These are phyloP conservation scores for Pluvialis apricaria DNA, from an alignment of 2,113 vertebrate species.

Conservation along the genomic window DNA sequence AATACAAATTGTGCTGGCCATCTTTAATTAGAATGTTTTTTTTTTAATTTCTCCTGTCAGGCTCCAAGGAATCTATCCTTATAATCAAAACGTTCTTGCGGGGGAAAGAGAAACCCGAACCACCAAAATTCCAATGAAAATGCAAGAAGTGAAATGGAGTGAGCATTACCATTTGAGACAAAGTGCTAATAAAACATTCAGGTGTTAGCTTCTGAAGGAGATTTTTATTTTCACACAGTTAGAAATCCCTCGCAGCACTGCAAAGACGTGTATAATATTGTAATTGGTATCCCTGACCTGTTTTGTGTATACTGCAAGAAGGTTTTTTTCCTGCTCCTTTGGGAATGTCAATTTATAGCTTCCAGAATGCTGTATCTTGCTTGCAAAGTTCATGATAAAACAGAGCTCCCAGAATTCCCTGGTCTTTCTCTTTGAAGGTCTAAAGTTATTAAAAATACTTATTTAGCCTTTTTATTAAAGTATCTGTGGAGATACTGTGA, in stretches of 20 bases:
- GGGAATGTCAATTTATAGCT: not conserved
- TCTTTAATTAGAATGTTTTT: conserved; percentile 13
- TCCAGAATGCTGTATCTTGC: not conserved
- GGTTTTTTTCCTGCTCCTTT: not conserved
- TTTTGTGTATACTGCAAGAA: not conserved
- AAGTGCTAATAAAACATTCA: conserved; percentile 25
- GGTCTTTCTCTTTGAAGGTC: not conserved
- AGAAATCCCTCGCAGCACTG: not conserved
- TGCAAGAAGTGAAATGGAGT: not conserved
- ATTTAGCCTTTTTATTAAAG: not conserved
- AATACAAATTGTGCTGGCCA: conserved; percentile 6
- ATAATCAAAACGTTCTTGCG: not conserved
- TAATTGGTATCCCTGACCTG: conserved; percentile 23
- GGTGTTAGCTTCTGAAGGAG: not conserved
- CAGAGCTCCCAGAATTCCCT: not conserved
- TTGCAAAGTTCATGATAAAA: conserved; percentile 4
- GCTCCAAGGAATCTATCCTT: not conserved
- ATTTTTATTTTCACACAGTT: not conserved
- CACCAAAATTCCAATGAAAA: not conserved
- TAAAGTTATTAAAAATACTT: not conserved
- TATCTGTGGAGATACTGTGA: not conserved
- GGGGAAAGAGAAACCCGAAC: not conserved
- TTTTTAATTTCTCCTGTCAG: not conserved
- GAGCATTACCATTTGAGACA: not conserved
- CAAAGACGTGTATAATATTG: not conserved